Percentiles rank a stretch among this genome's conserved stretches.
Evolutionary conservation across 2,888 invertebrate species (phyloP).

Genomic region (Phyllotreta striolata): DNA sequence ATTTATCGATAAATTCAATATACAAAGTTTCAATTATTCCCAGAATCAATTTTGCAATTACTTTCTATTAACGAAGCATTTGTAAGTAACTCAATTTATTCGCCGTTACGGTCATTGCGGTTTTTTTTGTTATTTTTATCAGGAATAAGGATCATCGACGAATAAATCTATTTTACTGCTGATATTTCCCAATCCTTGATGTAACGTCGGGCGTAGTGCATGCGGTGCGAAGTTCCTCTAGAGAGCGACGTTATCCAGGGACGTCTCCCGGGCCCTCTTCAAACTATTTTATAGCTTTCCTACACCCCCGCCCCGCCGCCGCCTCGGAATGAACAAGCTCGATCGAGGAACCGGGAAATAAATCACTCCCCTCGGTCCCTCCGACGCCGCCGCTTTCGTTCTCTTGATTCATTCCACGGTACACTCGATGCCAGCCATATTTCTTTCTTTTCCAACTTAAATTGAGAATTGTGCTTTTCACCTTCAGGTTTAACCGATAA

Average conservation of each 20-base stretch:
- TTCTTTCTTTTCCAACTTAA: conserved; percentile 56
- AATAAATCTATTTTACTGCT: conserved; percentile 35
- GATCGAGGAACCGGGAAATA: conserved; percentile 59
- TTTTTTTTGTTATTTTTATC: conserved; percentile 1
- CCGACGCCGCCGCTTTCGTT: conserved; percentile 38
- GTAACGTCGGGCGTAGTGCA: conserved; percentile 49
- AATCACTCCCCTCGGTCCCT: conserved; percentile 49
- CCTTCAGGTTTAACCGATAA: conserved; percentile 29
- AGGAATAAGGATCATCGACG: conserved; percentile 21
- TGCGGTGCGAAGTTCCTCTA: conserved; percentile 50
- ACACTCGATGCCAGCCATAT: conserved; percentile 53
- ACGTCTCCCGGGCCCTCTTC: conserved; percentile 60
- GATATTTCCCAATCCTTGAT: conserved; percentile 47
- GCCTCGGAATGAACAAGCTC: conserved; percentile 53
- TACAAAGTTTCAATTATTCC: too few species aligned
- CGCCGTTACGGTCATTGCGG: too few species aligned
- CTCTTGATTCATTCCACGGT: conserved; percentile 56
- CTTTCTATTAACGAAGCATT: too few species aligned
- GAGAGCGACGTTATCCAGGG: conserved; percentile 54
- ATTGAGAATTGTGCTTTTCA: conserved; percentile 52
- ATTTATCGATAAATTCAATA: too few species aligned
- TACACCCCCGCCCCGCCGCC: conserved; percentile 44
- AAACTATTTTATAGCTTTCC: conserved; percentile 59
- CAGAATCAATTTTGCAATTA: too few species aligned
- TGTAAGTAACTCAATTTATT: too few species aligned